Conservation (phyloP, 2,113 vertebrate species). For the Chionodraco myersi region DNA sequence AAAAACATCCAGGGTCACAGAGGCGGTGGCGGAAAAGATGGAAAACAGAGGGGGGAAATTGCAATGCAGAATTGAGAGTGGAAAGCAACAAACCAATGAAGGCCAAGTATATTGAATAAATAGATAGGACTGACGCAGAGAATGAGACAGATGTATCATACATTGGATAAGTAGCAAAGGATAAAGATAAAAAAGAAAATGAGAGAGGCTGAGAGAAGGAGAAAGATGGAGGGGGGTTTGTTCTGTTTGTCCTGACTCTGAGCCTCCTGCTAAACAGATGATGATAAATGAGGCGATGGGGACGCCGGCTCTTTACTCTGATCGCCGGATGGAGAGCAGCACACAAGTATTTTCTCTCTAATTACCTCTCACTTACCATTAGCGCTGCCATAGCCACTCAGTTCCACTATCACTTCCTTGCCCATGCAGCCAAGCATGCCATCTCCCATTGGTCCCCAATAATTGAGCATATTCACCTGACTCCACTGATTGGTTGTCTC, state of each 20-base stretch:
- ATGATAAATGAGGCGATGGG: conserved; percentile 83
- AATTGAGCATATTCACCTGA: conserved; percentile 26
- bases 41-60: conserved; percentile 54
- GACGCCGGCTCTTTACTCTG: conserved; percentile 66
- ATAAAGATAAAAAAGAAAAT: conserved; percentile 46
- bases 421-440: conserved; percentile 26
- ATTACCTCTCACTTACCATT: conserved; percentile 85
- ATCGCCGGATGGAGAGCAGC: conserved; percentile 67
- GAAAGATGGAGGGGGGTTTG: conserved; percentile 60
- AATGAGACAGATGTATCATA: conserved; percentile 16
- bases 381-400: conserved; percentile 75
- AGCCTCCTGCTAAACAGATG: conserved; percentile 80
- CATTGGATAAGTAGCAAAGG: conserved; percentile 24
- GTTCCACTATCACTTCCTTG: conserved; percentile 72
- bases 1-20: conserved; percentile 61
- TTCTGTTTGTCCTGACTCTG: conserved; percentile 80
- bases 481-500: conserved; percentile 39
- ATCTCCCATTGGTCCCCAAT: conserved; percentile 57
- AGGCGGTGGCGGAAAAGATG: conserved; percentile 32
- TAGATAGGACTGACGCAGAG: conserved; percentile 36
- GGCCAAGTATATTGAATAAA: conserved; percentile 42
- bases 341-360: conserved; percentile 81
- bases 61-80: conserved; percentile 56
- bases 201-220: conserved; percentile 35
- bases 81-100: conserved; percentile 49